Percentiles rank a stretch among this genome's conserved stretches.
Conservation (phyloP, 2,797 vertebrate species). For the Hydrophis major region DNA sequence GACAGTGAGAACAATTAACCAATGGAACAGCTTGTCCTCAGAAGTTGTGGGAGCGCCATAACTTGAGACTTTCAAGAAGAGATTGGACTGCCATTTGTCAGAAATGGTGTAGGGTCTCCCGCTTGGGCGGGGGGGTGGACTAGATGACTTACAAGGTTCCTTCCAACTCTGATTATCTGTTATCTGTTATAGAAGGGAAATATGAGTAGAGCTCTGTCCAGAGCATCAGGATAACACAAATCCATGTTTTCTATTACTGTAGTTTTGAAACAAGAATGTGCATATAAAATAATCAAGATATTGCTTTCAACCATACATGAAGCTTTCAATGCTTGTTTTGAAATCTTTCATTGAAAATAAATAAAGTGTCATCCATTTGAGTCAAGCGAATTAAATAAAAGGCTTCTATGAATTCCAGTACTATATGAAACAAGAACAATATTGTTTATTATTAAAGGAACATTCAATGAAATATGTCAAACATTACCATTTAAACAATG, state of each 20-base stretch:
- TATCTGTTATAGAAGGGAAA: neutral
- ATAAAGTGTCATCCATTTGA: slow-evolving; percentile 50
- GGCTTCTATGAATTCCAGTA: slow-evolving; percentile 12
- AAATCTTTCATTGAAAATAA: slow-evolving; percentile 8
- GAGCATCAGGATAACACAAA: neutral
- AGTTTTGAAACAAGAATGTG: neutral
- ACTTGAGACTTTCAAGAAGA: too few species aligned
- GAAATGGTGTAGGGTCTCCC: too few species aligned
- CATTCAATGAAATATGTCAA: slow-evolving; percentile 42
- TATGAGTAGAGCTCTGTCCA: neutral
- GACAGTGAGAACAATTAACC: too few species aligned
- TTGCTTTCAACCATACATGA: slow-evolving; percentile 40
- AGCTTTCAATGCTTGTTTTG: slow-evolving; percentile 51
- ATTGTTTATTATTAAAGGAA: slow-evolving; percentile 47
- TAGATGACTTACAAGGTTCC: too few species aligned
- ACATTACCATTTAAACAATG: slow-evolving; percentile 28
- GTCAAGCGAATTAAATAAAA: slow-evolving; percentile 41
- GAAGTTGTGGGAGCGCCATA: too few species aligned
- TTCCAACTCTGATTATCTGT: too few species aligned
- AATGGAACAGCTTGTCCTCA: too few species aligned
- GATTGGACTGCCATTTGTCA: too few species aligned
- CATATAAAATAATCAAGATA: slow-evolving; percentile 30
- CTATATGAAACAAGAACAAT: slow-evolving; percentile 49
- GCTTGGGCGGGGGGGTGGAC: too few species aligned
- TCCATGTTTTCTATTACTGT: neutral